Evolutionary conservation across 92 coral and sea anemone genomes (phyloP).

Genomic region (Porites rus): DNA sequence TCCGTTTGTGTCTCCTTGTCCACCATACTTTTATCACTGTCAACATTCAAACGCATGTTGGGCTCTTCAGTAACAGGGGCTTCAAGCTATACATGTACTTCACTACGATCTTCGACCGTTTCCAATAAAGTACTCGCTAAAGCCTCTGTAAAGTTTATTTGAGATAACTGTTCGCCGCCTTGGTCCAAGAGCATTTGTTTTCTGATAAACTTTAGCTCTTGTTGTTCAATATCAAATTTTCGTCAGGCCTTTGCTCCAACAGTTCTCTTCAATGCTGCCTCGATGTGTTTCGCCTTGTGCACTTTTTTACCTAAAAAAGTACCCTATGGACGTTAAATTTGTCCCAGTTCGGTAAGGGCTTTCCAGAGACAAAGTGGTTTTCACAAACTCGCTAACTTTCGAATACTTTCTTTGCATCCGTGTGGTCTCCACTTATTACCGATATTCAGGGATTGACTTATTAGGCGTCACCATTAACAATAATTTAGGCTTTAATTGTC

Average conservation of each 20-base stretch:
- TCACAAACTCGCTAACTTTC: conserved; percentile 17
- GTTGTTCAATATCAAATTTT: too few species aligned
- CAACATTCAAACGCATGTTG: neutral
- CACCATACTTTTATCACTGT: conserved; percentile 16
- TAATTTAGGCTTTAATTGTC: too few species aligned
- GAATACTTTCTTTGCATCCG: conserved; percentile 27
- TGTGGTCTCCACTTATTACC: conserved; percentile 22
- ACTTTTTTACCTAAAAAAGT: conserved; percentile 3
- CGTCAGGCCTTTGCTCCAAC: too few species aligned
- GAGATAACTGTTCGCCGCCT: too few species aligned
- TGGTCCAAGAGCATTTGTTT: too few species aligned
- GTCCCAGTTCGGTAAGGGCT: conserved; percentile 37
- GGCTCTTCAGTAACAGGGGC: conserved; percentile 2
- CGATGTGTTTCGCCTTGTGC: conserved; percentile 15
- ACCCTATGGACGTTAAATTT: conserved; percentile 45
- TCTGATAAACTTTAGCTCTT: too few species aligned
- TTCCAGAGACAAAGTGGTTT: conserved; percentile 27
- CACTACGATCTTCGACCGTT: conserved; percentile 24
- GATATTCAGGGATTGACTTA: conserved; percentile 21
- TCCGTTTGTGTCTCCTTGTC: conserved; percentile 41
- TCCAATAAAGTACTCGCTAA: conserved; percentile 15
- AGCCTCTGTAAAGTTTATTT: too few species aligned
- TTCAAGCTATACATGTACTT: conserved; percentile 22
- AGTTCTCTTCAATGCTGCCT: neutral
- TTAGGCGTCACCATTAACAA: too few species aligned